Percentiles rank a stretch among this genome's conserved stretches.
These are phyloP conservation scores for Onychostoma macrolepis DNA, from an alignment of 2,113 vertebrate species.

Conservation along the genomic window DNA sequence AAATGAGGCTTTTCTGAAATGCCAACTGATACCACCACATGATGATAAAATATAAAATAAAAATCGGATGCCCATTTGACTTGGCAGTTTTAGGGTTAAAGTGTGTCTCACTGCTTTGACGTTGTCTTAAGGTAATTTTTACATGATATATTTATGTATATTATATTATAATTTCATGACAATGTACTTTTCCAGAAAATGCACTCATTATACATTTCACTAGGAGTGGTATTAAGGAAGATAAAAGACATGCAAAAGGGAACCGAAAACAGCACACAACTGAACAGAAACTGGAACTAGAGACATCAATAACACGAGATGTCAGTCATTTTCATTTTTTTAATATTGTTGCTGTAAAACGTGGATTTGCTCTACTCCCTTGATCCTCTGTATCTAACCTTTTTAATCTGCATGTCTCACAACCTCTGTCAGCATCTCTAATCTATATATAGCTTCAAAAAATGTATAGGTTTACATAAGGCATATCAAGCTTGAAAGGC, in stretches of 20 bases:
- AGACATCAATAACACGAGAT: background rate
- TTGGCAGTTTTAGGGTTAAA: background rate
- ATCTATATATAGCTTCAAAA: background rate
- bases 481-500: background rate
- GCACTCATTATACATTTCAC: background rate
- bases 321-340: background rate
- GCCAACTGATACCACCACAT: background rate
- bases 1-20: background rate
- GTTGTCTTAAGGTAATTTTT: background rate
- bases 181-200: background rate
- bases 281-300: background rate
- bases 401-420: background rate
- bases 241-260: background rate
- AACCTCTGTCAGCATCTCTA: background rate
- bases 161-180: background rate
- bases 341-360: background rate
- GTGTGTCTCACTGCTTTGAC: background rate
- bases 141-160: background rate
- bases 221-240: background rate
- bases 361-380: background rate
- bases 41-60: background rate
- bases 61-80: no score
- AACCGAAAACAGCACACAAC: background rate
- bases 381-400: background rate
- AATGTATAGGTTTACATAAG: background rate